A percentile compares a stretch with the other conserved stretches of the same genome.
Evolutionary conservation across 2,888 invertebrate species (phyloP).

Genomic region (Tiliacea aurago): DNA sequence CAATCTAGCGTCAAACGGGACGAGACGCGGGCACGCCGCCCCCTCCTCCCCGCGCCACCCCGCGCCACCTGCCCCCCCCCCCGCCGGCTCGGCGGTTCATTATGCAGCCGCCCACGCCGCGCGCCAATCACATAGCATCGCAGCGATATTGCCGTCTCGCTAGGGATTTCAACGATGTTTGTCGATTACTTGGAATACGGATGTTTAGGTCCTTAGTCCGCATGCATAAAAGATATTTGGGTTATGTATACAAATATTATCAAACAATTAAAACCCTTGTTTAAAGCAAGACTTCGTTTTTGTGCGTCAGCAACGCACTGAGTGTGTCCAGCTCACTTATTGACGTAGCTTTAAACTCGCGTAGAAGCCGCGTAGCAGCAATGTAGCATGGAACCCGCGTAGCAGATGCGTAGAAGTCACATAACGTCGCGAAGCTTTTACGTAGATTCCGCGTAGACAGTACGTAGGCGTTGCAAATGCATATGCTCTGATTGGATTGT

Average conservation of each 20-base stretch:
- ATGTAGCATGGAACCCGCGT: not conserved
- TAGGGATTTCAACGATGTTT: constrained; percentile 84
- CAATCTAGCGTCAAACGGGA: constrained; percentile 81
- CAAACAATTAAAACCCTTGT: not conserved
- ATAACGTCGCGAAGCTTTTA: not conserved
- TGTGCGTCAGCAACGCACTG: too few species aligned
- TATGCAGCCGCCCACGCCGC: constrained; percentile 88
- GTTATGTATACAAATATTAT: constrained; percentile 14
- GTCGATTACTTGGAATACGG: constrained; percentile 74
- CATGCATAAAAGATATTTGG: constrained; percentile 39
- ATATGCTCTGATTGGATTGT: not conserved
- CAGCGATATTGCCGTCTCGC: constrained; percentile 86
- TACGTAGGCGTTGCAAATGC: not conserved
- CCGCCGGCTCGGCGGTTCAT: constrained; percentile 81
- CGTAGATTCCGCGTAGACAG: not conserved
- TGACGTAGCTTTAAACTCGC: not conserved
- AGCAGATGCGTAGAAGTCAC: not conserved
- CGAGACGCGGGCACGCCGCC: constrained; percentile 63
- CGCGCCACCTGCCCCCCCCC: constrained; percentile 68
- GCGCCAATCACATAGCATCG: constrained; percentile 88
- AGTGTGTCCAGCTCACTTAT: too few species aligned
- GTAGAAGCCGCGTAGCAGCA: not conserved
- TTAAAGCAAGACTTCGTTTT: too few species aligned
- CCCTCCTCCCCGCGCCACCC: constrained; percentile 52
- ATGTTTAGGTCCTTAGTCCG: constrained; percentile 61